Evolutionary conservation across 2,888 invertebrate genomes (phyloP).

Genomic region (Papilio demoleus): DNA sequence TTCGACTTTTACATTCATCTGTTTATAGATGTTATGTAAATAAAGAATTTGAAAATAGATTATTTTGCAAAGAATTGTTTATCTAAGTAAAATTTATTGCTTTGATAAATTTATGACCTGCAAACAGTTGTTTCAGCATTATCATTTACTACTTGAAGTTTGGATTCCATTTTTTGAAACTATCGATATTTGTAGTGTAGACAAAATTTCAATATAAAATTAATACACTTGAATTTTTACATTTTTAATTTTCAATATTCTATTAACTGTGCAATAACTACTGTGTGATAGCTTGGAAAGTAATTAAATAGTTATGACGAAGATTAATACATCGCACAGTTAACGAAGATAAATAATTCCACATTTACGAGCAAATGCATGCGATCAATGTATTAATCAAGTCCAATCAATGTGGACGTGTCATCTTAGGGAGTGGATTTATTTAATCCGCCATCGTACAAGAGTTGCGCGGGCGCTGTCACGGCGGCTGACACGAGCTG

Average conservation of each 20-base stretch:
- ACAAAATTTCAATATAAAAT: not conserved
- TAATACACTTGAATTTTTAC: no score
- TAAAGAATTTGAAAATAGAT: constrained; percentile 20
- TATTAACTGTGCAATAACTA: not conserved
- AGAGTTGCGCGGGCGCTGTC: constrained; percentile 56
- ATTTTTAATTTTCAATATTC: no score
- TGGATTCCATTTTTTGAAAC: constrained; percentile 3
- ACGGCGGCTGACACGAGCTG: constrained; percentile 52
- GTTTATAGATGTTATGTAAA: constrained; percentile 21
- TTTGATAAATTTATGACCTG: constrained; percentile 13
- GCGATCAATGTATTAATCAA: constrained; percentile 44
- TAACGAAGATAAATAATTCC: not conserved
- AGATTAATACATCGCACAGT: not conserved
- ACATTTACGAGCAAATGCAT: not conserved
- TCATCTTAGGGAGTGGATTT: constrained; percentile 71
- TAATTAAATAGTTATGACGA: not conserved
- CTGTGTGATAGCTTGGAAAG: not conserved
- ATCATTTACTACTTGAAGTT: constrained; percentile 24
- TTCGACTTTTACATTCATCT: constrained; percentile 3
- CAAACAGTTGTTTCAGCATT: constrained; percentile 2
- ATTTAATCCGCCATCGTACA: constrained; percentile 65
- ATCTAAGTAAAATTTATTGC: constrained; percentile 21
- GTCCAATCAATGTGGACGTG: constrained; percentile 65
- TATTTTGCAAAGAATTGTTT: constrained; percentile 19
- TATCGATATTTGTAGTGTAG: not conserved